Conservation (phyloP, 2,113 vertebrate genomes). For the Xerus inauris region DNA sequence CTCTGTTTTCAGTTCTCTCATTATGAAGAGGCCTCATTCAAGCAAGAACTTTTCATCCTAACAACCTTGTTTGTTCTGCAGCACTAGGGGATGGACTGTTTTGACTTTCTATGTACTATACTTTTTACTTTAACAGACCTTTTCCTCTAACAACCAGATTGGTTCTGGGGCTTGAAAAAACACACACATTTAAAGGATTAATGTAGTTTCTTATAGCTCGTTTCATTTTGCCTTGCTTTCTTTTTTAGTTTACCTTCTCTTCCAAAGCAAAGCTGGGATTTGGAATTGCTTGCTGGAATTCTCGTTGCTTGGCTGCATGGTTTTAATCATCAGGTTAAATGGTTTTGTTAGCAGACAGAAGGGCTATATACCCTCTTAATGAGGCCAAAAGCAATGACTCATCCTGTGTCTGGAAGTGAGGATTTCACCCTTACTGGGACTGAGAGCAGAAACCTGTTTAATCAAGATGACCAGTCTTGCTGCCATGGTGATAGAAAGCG, state of each 20-base stretch:
- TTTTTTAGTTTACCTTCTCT: neutral
- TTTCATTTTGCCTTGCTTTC: neutral
- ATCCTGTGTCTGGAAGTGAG: neutral
- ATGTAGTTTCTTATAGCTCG: neutral
- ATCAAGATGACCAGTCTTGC: neutral
- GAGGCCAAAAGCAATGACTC: constrained; percentile 27
- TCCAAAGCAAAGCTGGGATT: neutral
- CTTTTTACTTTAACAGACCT: neutral
- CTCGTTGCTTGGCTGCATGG: neutral
- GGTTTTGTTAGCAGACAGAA: constrained; percentile 39
- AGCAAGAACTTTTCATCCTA: neutral
- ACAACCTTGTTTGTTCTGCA: neutral
- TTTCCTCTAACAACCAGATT: neutral
- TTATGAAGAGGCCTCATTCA: neutral
- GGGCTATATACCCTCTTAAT: neutral
- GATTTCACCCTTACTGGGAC: constrained; percentile 8
- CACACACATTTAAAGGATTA: neutral
- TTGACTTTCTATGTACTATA: neutral
- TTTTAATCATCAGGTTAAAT: neutral
- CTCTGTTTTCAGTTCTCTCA: neutral
- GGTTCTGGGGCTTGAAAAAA: neutral
- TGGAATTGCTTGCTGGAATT: neutral
- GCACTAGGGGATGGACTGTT: neutral
- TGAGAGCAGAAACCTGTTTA: neutral
- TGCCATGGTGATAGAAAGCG: constrained; percentile 36